phyloP scores from a whole-genome alignment of 1,140 invertebrate genomes.

The Ditylenchus dipsaci region DNA sequence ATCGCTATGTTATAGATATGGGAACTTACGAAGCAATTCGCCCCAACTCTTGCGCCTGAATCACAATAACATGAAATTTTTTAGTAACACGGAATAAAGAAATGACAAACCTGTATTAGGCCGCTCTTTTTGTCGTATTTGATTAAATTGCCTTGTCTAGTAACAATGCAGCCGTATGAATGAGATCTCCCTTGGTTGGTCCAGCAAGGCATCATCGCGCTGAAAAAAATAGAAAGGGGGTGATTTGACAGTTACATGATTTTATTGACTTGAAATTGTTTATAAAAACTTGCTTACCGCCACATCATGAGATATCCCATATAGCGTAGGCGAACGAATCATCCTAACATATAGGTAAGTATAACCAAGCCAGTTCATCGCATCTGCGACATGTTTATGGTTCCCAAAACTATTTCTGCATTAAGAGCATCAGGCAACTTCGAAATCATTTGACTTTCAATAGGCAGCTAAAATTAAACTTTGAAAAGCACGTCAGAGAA shows the following conservation, averaged over 20 bases:
- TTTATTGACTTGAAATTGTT: neutral
- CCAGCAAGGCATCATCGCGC: constrained; percentile 71
- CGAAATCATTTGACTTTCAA: constrained; percentile 66
- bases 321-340: constrained; percentile 76
- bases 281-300: constrained; percentile 45
- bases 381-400: constrained; percentile 88
- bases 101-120: constrained; percentile 70
- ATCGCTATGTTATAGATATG: too few species aligned
- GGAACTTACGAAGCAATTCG: constrained; percentile 75
- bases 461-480: constrained; percentile 59
- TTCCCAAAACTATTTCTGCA: constrained; percentile 93
- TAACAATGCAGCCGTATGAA: constrained; percentile 89
- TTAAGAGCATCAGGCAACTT: constrained; percentile 90
- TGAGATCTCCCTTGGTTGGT: constrained; percentile 82
- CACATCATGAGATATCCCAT: constrained; percentile 79
- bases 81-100: constrained; percentile 9
- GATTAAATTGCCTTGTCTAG: constrained; percentile 82
- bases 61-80: constrained; percentile 16
- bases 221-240: constrained; percentile 24
- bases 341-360: constrained; percentile 87
- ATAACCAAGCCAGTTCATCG: constrained; percentile 90
- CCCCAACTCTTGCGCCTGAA: constrained; percentile 77
- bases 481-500: too few species aligned
- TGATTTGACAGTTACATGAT: neutral
- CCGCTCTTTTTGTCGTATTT: constrained; percentile 95